Evolutionary conservation across 2,888 invertebrate species (phyloP).

Genomic region (Polietes domitor): DNA sequence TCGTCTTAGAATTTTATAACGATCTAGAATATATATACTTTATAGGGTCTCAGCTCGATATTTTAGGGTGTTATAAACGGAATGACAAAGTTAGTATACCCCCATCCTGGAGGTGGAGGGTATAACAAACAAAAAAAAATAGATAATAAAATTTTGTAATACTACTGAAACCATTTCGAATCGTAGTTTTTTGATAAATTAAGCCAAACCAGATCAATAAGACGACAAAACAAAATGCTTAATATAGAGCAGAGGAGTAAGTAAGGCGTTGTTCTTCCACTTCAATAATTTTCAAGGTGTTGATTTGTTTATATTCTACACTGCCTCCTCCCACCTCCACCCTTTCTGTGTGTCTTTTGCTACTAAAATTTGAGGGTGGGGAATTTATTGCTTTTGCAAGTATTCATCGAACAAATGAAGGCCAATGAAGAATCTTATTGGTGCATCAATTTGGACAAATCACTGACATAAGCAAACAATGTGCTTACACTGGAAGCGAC

Average conservation of each 20-base stretch:
- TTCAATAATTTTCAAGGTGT: neutral
- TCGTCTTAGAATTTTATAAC: too few relatives aligned
- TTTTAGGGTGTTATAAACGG: too few relatives aligned
- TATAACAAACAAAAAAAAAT: slow-evolving; percentile 24
- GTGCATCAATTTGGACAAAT: slow-evolving; percentile 86
- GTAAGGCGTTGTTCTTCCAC: neutral
- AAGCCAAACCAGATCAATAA: slow-evolving; percentile 30
- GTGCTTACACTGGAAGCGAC: slow-evolving; percentile 85
- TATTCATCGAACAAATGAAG: slow-evolving; percentile 88
- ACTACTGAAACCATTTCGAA: slow-evolving; percentile 49
- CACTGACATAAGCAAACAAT: slow-evolving; percentile 88
- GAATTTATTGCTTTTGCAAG: slow-evolving; percentile 78
- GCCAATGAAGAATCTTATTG: slow-evolving; percentile 84
- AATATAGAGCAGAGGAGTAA: slow-evolving; percentile 30
- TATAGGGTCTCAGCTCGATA: too few relatives aligned
- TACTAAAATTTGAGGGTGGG: too few relatives aligned
- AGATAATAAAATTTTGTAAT: slow-evolving; percentile 41
- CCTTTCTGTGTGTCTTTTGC: neutral
- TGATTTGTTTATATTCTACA: too few relatives aligned
- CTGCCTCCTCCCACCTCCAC: slow-evolving; percentile 2
- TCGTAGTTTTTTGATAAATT: neutral
- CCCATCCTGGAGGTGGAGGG: too few relatives aligned
- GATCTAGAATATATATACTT: too few relatives aligned
- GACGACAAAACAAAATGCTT: slow-evolving; percentile 41
- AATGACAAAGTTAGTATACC: too few relatives aligned